Evolutionary conservation across 2,888 invertebrate genomes (phyloP).

Genomic region (Eutolmus rufibarbis): DNA sequence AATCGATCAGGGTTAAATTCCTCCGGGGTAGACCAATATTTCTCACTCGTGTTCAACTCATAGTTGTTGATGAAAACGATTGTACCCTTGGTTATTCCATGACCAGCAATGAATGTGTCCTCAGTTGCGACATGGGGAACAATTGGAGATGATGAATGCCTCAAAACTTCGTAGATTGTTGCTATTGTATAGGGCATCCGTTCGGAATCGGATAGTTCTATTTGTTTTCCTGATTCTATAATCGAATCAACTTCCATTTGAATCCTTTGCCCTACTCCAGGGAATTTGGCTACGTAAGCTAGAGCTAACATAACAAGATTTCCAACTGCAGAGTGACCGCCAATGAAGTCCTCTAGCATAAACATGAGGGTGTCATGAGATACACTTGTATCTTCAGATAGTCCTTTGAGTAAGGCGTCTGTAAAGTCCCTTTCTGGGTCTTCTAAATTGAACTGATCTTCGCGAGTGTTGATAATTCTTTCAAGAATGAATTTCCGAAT

Average conservation of each 20-base stretch:
- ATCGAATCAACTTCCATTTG: slow-evolving; percentile 73
- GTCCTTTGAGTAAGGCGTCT: slow-evolving; percentile 76
- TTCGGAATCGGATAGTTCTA: slow-evolving; percentile 72
- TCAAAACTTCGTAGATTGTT: slow-evolving; percentile 78
- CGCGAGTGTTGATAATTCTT: slow-evolving; percentile 69
- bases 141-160: slow-evolving; percentile 85
- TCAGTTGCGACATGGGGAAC: slow-evolving; percentile 88
- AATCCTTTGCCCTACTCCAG: slow-evolving; percentile 71
- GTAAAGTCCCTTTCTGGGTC: slow-evolving; percentile 77
- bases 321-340: slow-evolving; percentile 87
- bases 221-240: slow-evolving; percentile 65
- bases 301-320: slow-evolving; percentile 82
- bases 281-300: slow-evolving; percentile 73
- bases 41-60: slow-evolving; percentile 75
- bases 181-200: slow-evolving; percentile 82
- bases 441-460: slow-evolving; percentile 64
- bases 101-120: slow-evolving; percentile 76
- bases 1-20: slow-evolving; percentile 81
- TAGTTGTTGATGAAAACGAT: slow-evolving; percentile 86
- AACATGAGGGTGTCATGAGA: slow-evolving; percentile 81
- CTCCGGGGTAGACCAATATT: slow-evolving; percentile 77
- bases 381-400: slow-evolving; percentile 72
- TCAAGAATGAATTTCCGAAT: slow-evolving; percentile 78
- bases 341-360: slow-evolving; percentile 86
- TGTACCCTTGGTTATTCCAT: slow-evolving; percentile 76